phyloP scores from a whole-genome alignment of 2,888 invertebrate species.

The Chymomyza procnemis region DNA sequence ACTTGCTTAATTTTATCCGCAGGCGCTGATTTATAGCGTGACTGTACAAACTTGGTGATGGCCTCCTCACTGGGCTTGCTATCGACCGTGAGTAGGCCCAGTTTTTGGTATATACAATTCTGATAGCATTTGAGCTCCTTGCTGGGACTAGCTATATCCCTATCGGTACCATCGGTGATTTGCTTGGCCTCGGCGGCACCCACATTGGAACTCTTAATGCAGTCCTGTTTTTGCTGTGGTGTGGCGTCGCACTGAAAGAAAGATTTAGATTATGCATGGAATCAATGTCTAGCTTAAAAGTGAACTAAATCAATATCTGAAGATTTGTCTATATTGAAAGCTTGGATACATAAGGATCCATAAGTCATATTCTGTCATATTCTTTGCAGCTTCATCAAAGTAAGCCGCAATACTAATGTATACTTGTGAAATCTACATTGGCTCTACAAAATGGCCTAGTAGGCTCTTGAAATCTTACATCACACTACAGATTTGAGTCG shows the following conservation, averaged over 20 bases:
- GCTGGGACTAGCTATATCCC: slow-evolving; percentile 40
- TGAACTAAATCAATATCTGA: too few species aligned
- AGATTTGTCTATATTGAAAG: too few species aligned
- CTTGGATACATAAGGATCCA: too few species aligned
- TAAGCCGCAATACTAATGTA: too few species aligned
- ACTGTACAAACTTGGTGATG: slow-evolving; percentile 36
- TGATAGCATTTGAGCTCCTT: slow-evolving; percentile 53
- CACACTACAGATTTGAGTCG: too few species aligned
- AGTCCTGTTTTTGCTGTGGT: slow-evolving; percentile 24
- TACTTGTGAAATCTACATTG: too few species aligned
- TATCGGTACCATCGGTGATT: slow-evolving; percentile 31
- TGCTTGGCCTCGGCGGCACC: slow-evolving; percentile 32
- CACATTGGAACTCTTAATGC: slow-evolving; percentile 54
- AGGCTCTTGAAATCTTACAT: too few species aligned
- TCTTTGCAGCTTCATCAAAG: too few species aligned
- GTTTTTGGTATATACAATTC: slow-evolving; percentile 51
- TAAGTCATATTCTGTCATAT: too few species aligned
- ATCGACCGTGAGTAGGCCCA: slow-evolving; percentile 39
- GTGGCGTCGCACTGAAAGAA: slow-evolving; percentile 29
- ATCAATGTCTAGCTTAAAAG: too few species aligned
- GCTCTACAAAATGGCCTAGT: too few species aligned
- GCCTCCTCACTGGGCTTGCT: slow-evolving; percentile 35
- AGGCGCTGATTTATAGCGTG: slow-evolving; percentile 29
- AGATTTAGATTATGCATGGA: too few species aligned
- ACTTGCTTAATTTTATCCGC: slow-evolving; percentile 45